Evolutionary conservation across 2,113 vertebrate species (phyloP).

Genomic region (Enhydra lutris): DNA sequence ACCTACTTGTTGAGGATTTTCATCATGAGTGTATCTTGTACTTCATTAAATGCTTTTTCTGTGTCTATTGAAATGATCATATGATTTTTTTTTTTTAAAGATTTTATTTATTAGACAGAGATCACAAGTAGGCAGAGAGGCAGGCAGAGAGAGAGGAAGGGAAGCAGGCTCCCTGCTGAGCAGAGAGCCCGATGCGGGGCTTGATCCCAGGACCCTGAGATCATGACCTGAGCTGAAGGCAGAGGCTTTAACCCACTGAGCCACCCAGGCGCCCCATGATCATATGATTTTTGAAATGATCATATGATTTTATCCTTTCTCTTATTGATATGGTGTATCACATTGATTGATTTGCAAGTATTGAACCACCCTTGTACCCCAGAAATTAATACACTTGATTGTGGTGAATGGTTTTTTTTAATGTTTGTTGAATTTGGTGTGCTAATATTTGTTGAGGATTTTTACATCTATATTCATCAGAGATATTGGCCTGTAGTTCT

Average conservation of each 20-base stretch:
- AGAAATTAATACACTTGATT: neutral
- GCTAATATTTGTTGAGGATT: neutral
- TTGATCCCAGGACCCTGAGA: no score
- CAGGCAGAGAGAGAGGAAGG: no score
- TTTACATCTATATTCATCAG: neutral
- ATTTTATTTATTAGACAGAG: no score
- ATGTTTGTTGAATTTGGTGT: neutral
- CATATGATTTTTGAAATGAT: neutral
- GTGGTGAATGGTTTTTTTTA: neutral
- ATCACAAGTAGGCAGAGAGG: no score
- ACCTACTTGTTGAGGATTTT: neutral
- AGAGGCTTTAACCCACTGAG: no score
- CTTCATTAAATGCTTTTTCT: neutral
- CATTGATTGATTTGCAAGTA: neutral
- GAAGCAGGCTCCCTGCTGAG: no score
- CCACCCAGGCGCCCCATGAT: no score
- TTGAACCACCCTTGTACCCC: neutral
- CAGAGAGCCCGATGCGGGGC: no score
- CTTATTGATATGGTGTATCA: neutral
- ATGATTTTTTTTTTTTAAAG: no score
- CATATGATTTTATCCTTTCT: neutral
- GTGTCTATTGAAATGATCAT: neutral
- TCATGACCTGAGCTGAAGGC: no score
- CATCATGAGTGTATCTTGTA: neutral
- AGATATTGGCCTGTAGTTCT: neutral